These are phyloP conservation scores for Tenthredo mesomela DNA, from an alignment of 2,888 invertebrate species.

Conservation along the genomic window DNA sequence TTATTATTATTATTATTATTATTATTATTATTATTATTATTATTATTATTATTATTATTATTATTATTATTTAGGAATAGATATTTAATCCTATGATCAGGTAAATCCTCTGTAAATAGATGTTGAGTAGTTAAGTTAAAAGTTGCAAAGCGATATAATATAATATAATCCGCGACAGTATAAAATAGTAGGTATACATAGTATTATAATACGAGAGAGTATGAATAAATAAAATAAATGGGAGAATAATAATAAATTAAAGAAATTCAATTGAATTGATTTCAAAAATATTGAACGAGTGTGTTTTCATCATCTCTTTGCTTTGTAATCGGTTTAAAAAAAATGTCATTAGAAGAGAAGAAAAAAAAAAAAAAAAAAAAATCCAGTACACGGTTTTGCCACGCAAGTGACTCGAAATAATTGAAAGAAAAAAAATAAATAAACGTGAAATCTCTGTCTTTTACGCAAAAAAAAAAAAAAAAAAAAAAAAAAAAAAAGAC, in stretches of 20 bases:
- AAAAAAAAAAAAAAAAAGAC: background rate
- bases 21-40: constrained; percentile 29
- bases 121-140: constrained; percentile 39
- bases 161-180: background rate
- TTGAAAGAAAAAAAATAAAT: background rate
- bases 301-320: too few relatives aligned
- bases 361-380: background rate
- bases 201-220: background rate
- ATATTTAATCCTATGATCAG: constrained; percentile 21
- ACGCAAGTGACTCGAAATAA: background rate
- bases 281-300: background rate
- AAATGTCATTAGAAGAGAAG: background rate
- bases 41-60: too few relatives aligned
- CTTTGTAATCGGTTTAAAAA: background rate
- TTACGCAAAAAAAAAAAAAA: background rate
- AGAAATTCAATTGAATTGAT: constrained; percentile 22
- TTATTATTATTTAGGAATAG: constrained; percentile 5
- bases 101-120: constrained; percentile 43
- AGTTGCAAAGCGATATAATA: constrained; percentile 7
- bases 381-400: background rate
- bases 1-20: constrained; percentile 35
- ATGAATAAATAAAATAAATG: background rate
- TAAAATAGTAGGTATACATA: background rate
- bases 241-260: background rate
- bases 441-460: background rate